A percentile compares a stretch with the other conserved stretches of the same genome.
Evolutionary conservation across 2,797 vertebrate species (phyloP).

Genomic region (Siniperca obscura): DNA sequence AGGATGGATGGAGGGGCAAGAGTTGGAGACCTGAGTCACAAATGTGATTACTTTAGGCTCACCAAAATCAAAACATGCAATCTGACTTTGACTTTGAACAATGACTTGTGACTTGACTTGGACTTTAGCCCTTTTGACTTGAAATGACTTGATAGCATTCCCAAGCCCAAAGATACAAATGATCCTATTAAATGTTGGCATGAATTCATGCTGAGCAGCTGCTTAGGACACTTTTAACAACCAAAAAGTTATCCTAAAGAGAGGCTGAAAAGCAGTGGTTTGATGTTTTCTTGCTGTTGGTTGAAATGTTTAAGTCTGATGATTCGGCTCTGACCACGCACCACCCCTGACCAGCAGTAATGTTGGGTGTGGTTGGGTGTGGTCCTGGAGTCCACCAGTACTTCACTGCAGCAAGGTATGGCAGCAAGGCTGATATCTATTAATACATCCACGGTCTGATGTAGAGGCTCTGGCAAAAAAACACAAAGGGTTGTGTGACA

Average conservation of each 20-base stretch:
- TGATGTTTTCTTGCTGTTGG: background rate
- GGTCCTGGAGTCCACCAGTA: no score
- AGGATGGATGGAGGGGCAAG: background rate
- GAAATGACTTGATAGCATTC: background rate
- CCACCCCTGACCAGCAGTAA: no score
- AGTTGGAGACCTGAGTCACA: background rate
- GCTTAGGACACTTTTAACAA: background rate
- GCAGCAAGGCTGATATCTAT: background rate
- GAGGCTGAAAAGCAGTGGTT: no score
- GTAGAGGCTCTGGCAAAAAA: background rate
- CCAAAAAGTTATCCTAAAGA: background rate
- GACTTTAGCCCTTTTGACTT: background rate
- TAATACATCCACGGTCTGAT: background rate
- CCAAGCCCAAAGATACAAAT: background rate
- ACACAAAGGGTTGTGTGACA: no score
- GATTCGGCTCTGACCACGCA: background rate
- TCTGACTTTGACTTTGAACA: constrained; percentile 2
- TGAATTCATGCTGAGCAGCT: background rate
- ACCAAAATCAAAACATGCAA: background rate
- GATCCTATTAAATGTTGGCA: background rate
- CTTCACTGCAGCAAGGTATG: no score
- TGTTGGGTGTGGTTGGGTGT: no score
- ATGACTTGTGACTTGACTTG: background rate
- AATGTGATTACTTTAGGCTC: background rate
- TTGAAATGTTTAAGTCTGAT: background rate